Base-by-base conservation (phyloP, 1,140 invertebrate species). In the Zaprionus gabonicus region DNA sequence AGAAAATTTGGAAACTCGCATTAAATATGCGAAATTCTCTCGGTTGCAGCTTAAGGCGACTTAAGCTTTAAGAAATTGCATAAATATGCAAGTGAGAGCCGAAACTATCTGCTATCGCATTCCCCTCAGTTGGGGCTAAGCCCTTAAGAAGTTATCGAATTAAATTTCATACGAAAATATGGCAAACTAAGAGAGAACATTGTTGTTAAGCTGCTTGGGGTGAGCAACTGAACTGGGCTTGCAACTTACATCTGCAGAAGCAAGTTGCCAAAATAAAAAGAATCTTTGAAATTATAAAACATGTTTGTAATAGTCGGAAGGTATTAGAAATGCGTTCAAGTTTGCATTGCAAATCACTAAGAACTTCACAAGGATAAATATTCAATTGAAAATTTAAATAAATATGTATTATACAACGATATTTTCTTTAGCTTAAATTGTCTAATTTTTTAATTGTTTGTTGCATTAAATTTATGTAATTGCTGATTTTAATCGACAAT, bases 41-140 rank as follows among this genome's bases (percentile, higher is more conserved):
- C 41, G 44, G 44, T 28, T 60, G 56, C 69, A 72, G 62, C 49
- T 69, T 69, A 46, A 41, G 44, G 23, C 41, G 23, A n/a, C 55
- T 72, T 66, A 58, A 56, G 41, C 70, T 58, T 31, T n/a, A 59
- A 69, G 57, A 49, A 69, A 69, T 56, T 69, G 71, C 65, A 74
- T 60, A 62, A 62, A 63, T 63, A 70, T 63, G 28, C 59, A 70
- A 36, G 28, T 9, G 7, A 58, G 9, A 25, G 23, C 13, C 27
- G 15, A 58, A 53, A 31, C 25, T 56, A 56, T 28, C 28, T 58
- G 28, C 56, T 9, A 36, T 13, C 13, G 4, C 20, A 28, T 28
- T 20, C 27, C 46, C 38, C 38, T 1, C 46, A 13, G 20, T n/a
- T 46, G 41, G 1, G 41, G 41, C 41, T 46, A 51, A 51, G 46